Percentiles rank a stretch among this genome's conserved stretches.
Conservation (phyloP, 2,888 invertebrate species). For the Scaptomyza flava region DNA sequence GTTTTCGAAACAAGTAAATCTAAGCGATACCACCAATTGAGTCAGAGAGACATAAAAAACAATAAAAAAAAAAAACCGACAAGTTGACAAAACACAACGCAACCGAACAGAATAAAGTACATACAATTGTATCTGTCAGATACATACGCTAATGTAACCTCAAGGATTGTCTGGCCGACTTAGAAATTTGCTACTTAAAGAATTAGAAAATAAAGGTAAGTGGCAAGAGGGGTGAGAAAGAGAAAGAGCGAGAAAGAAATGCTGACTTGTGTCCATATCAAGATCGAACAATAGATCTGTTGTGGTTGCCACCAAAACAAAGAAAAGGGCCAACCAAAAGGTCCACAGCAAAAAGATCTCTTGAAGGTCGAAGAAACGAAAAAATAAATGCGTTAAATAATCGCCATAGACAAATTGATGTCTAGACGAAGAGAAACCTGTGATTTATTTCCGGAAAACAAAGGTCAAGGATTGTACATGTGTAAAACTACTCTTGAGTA, state of each 20-base stretch:
- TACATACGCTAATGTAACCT: conserved; percentile 13
- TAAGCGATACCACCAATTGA: conserved; percentile 74
- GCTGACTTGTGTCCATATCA: conserved; percentile 45
- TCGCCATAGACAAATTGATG: conserved; percentile 36
- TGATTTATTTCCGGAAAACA: conserved; percentile 40
- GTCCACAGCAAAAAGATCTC: conserved; percentile 27
- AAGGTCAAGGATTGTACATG: conserved; percentile 1
- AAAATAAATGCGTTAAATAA: conserved; percentile 26
- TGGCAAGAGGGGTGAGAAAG: background rate
- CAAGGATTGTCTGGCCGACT: conserved; percentile 23
- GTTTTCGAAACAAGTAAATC: conserved; percentile 68
- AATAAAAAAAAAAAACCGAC: conserved; percentile 51
- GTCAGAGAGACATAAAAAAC: conserved; percentile 46
- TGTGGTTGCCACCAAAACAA: conserved; percentile 59
- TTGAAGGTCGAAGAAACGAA: conserved; percentile 63
- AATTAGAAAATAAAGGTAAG: conserved; percentile 15
- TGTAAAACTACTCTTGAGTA: background rate
- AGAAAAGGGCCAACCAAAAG: conserved; percentile 19
- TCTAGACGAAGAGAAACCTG: conserved; percentile 7
- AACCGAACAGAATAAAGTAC: background rate
- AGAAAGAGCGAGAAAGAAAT: conserved; percentile 2
- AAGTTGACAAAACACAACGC: conserved; percentile 62
- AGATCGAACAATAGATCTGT: conserved; percentile 54
- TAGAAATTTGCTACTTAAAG: conserved; percentile 24
- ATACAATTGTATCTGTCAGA: conserved; percentile 27